Percentiles rank a stretch among this genome's conserved stretches.
Evolutionary conservation across 2,797 vertebrate genomes (phyloP).

Genomic region (Typhlichthys eigenmanni): DNA sequence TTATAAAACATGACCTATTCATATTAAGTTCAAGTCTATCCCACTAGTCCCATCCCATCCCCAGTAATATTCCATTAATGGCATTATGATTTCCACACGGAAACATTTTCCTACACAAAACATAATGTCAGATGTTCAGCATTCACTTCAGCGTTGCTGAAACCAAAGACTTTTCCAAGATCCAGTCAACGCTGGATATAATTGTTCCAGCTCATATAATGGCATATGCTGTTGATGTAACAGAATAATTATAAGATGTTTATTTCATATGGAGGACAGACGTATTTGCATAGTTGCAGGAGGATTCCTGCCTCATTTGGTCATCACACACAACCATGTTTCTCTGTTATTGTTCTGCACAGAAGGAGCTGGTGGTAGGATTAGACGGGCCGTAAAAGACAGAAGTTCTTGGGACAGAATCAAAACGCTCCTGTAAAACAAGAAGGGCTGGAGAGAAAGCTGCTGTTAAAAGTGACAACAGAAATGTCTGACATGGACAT

Average conservation of each 20-base stretch:
- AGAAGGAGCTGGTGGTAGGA: conserved; percentile 30
- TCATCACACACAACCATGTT: conserved; percentile 47
- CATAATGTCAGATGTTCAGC: neutral
- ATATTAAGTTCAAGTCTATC: too few species aligned
- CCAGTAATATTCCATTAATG: neutral
- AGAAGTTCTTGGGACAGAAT: conserved; percentile 22
- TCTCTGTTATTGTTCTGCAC: conserved; percentile 45
- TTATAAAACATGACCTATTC: too few species aligned
- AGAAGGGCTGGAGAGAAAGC: conserved; percentile 1
- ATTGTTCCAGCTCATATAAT: conserved; percentile 47
- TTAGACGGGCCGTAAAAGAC: conserved; percentile 37
- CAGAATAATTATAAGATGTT: conserved; percentile 66
- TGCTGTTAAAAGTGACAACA: too few species aligned
- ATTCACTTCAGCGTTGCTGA: neutral
- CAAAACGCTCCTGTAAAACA: conserved; percentile 28
- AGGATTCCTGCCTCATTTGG: conserved; percentile 72
- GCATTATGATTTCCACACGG: neutral
- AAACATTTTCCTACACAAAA: conserved; percentile 15
- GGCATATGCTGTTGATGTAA: conserved; percentile 58
- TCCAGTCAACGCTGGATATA: conserved; percentile 26
- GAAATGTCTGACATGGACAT: too few species aligned
- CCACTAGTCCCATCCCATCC: neutral
- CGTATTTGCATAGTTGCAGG: conserved; percentile 68
- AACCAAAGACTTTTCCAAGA: conserved; percentile 28
- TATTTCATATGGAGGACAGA: conserved; percentile 64